These are phyloP conservation scores for Cheiracanthium punctorium DNA, from an alignment of 2,888 invertebrate genomes.

Conservation along the genomic window DNA sequence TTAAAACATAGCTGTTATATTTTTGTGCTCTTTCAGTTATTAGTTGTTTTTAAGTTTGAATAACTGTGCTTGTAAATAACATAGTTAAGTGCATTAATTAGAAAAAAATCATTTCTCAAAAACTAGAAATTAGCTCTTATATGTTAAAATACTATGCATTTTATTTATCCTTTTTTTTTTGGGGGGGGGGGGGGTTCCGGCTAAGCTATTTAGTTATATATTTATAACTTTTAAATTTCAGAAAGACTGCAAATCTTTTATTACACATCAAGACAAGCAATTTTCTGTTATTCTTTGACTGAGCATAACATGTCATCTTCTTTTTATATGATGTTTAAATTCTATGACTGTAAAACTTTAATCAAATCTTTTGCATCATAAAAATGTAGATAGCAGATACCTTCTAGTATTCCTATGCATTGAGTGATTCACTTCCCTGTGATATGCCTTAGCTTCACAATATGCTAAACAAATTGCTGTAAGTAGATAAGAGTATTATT, in stretches of 20 bases:
- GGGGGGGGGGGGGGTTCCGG: no score
- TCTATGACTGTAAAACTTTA: neutral
- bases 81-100: no score
- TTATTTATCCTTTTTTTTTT: no score
- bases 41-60: no score
- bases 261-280: neutral
- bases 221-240: no score
- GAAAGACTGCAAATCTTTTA: neutral
- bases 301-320: neutral
- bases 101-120: no score
- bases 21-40: no score
- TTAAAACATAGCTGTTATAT: no score
- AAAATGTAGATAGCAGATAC: constrained; percentile 22
- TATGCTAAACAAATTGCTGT: constrained; percentile 49
- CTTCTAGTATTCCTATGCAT: constrained; percentile 63
- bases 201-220: no score
- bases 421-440: constrained; percentile 66
- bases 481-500: constrained; percentile 45
- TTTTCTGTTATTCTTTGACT: neutral
- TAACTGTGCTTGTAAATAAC: no score
- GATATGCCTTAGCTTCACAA: constrained; percentile 68
- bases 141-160: no score
- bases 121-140: no score
- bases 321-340: neutral
- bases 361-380: neutral